Evolutionary conservation across 2,797 vertebrate species (phyloP), one percentile per base, ranked within the genome.

Genomic region (Sphenodon punctatus): DNA sequence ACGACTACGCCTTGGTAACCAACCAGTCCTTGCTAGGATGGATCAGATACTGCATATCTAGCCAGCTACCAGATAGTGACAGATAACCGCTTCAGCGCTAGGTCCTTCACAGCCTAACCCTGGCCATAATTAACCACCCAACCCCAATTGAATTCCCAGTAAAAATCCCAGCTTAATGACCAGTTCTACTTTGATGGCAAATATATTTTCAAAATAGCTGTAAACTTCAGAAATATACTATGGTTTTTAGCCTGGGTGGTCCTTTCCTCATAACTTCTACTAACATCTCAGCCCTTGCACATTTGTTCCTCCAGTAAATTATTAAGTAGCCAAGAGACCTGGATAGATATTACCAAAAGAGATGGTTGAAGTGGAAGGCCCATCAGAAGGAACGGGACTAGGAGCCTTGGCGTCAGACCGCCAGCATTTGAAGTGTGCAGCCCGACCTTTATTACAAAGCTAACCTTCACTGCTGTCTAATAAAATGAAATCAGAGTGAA

Each of bases 401-500:
- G 39, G 42, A 42, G 20, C 9, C 38, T 63, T 72, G 71, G 32
- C 6, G 19, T 69, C 45, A 4, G 30, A 1, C 65, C 69, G 69
- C 78, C 69, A 59, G 43, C 32, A 11, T 71, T 85, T 84, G 68
- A 19, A 6, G 25, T 66, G 78, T 86, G 81, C 58, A 86, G 42
- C 48, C 82, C 32, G 16, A 74, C 4, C 80, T 71, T 75, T 67
- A 60, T 34, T 10, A 80, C 41, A 82, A 88, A 85, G 77, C 70
- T 87, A 82, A 85, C 78, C 86, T 93, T 92, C 91, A 87, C 71
- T 90, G 88, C 93, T 93, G 92, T 92, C 88, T 93, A 91, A 90
- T 92, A 91, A 94, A 93, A 84, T 70, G 92, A 93, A 95, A 85
- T 69, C 86, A 89, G 91, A 96, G 95, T 93, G 94, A 96, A 96